Conservation (phyloP, 2,113 vertebrate genomes). For the Albula glossodonta region DNA sequence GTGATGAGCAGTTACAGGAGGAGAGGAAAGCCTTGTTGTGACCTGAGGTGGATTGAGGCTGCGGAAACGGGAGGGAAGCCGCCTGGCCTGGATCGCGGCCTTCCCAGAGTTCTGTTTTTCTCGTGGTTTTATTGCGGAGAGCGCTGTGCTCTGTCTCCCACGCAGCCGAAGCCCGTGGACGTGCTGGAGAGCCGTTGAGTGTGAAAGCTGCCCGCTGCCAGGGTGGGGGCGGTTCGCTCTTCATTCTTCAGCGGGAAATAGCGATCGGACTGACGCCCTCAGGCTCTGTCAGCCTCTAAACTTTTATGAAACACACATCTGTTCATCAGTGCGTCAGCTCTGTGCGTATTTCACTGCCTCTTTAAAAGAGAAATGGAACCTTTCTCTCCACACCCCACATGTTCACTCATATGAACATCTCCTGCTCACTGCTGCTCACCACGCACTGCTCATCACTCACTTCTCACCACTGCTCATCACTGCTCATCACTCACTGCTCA, state of each 20-base stretch:
- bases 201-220: not conserved
- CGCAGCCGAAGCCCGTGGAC: not conserved
- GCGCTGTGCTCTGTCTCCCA: not conserved
- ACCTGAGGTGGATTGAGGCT: not conserved
- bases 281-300: not conserved
- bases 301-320: not conserved
- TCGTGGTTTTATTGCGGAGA: not conserved
- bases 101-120: not conserved
- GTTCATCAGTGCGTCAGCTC: not conserved
- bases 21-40: not conserved
- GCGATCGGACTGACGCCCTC: not conserved
- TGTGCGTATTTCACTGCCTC: not conserved
- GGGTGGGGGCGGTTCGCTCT: not conserved
- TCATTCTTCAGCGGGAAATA: not conserved
- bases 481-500: too few species aligned
- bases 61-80: not conserved
- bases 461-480: too few species aligned
- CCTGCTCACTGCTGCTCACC: too few species aligned
- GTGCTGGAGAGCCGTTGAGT: not conserved
- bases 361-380: not conserved
- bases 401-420: not conserved
- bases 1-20: not conserved
- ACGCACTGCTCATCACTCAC: too few species aligned
- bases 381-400: not conserved
- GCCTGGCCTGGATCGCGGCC: not conserved